Evolutionary conservation across 2,888 invertebrate genomes (phyloP).

Genomic region (Stegana nigrithorax): DNA sequence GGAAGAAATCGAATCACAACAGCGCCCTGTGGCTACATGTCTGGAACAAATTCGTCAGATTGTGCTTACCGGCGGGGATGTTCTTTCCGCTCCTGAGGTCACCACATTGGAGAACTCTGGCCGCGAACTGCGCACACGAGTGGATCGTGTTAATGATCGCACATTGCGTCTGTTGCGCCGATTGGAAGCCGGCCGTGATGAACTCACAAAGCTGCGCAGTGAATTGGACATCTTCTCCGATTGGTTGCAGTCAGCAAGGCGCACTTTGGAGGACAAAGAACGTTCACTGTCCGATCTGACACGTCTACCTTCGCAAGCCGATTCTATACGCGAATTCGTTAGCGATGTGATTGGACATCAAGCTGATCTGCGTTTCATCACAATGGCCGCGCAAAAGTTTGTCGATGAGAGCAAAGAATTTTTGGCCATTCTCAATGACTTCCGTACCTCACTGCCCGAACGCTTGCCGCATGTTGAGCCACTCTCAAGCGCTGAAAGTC

Average conservation of each 20-base stretch:
- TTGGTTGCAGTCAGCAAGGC: constrained; percentile 86
- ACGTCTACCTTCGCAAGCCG: constrained; percentile 77
- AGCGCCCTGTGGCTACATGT: constrained; percentile 85
- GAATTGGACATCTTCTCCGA: constrained; percentile 84
- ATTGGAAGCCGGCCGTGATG: constrained; percentile 84
- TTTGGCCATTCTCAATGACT: constrained; percentile 84
- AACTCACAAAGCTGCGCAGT: constrained; percentile 86
- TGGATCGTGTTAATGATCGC: constrained; percentile 84
- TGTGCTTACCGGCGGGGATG: constrained; percentile 89
- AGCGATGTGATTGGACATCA: constrained; percentile 96
- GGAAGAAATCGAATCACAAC: constrained; percentile 89
- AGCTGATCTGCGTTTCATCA: constrained; percentile 94
- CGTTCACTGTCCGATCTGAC: constrained; percentile 82
- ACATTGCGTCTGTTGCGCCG: constrained; percentile 82
- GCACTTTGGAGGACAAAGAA: constrained; percentile 87
- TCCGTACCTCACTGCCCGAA: constrained; percentile 85
- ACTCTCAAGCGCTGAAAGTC: constrained; percentile 76
- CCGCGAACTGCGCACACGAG: constrained; percentile 83
- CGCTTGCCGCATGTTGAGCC: constrained; percentile 84
- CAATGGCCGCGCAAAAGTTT: constrained; percentile 96
- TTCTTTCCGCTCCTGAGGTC: constrained; percentile 92
- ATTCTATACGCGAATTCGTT: constrained; percentile 88
- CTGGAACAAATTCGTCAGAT: constrained; percentile 91
- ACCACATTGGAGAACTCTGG: constrained; percentile 88
- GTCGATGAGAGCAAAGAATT: constrained; percentile 95